A percentile compares a stretch with the other conserved stretches of the same genome.
Conservation (phyloP, 2,113 vertebrate species). For the Calidris pugnax region DNA sequence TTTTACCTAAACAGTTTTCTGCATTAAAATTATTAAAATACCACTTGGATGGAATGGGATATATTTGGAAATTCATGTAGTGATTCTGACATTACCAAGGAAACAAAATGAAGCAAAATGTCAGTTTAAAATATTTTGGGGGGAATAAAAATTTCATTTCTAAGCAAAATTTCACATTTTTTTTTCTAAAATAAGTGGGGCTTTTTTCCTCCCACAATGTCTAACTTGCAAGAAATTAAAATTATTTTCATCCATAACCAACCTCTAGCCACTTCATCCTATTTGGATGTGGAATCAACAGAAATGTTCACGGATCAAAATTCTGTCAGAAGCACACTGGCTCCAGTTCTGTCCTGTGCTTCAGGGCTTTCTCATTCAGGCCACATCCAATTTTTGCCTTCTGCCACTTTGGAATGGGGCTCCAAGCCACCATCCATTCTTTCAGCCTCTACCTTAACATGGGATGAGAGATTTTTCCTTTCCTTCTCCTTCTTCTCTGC, state of each 20-base stretch:
- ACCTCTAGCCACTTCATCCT: not conserved
- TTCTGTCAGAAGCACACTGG: not conserved
- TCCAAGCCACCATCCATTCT: not conserved
- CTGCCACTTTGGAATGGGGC: not conserved
- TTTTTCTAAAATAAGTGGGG: not conserved
- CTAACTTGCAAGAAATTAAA: not conserved
- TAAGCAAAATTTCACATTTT: not conserved
- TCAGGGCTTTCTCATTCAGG: not conserved
- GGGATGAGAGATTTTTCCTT: not conserved
- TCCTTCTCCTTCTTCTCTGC: not conserved
- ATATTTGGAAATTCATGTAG: slow-evolving; percentile 25
- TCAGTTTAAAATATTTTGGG: not conserved
- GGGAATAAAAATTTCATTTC: not conserved
- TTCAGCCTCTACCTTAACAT: not conserved
- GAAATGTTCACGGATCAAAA: not conserved
- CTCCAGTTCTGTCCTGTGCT: not conserved
- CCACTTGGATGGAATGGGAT: not conserved
- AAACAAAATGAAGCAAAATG: slow-evolving; percentile 1
- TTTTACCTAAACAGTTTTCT: not conserved
- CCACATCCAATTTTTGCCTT: not conserved
- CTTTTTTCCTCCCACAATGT: not conserved
- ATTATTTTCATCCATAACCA: not conserved
- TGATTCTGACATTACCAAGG: slow-evolving; percentile 15
- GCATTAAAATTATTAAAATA: not conserved
- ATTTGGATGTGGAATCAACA: not conserved